Conservation (phyloP, 2,797 vertebrate genomes). For the Hippoglossus hippoglossus region DNA sequence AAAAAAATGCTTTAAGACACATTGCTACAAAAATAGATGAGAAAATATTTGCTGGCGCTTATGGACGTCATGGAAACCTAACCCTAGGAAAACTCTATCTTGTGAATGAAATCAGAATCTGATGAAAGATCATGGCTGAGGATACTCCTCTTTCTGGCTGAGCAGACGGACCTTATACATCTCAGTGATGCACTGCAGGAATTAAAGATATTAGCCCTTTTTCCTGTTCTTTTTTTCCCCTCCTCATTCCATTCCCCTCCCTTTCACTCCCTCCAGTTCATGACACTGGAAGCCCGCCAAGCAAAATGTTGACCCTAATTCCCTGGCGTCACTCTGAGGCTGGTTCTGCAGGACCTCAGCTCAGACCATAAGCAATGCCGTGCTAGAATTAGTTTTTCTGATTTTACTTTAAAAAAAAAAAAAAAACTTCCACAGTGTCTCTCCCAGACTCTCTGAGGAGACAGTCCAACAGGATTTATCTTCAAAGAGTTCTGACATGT, state of each 20-base stretch:
- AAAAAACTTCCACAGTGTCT: constrained; percentile 18
- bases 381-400: constrained; percentile 14
- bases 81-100: constrained; percentile 24
- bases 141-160: constrained; percentile 38
- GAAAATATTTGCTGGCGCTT: constrained; percentile 49
- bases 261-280: constrained; percentile 70
- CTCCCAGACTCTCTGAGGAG: constrained; percentile 44
- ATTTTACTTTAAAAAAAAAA: constrained; percentile 16
- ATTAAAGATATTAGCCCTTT: constrained; percentile 75
- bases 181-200: constrained; percentile 66
- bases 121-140: constrained; percentile 30
- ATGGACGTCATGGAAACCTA: constrained; percentile 39
- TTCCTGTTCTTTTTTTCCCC: constrained; percentile 55
- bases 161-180: constrained; percentile 53
- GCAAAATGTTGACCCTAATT: constrained; percentile 78
- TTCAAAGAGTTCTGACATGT: constrained; percentile 59
- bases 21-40: constrained; percentile 35
- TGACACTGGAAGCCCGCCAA: constrained; percentile 77
- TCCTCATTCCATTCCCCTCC: constrained; percentile 61
- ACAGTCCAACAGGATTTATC: constrained; percentile 59
- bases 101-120: constrained; percentile 46
- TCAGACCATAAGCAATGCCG: constrained; percentile 2
- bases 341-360: constrained; percentile 54
- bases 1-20: constrained; percentile 12
- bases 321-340: constrained; percentile 55